Evolutionary conservation across 2,113 vertebrate species (phyloP).

Genomic region (Oplegnathus fasciatus): DNA sequence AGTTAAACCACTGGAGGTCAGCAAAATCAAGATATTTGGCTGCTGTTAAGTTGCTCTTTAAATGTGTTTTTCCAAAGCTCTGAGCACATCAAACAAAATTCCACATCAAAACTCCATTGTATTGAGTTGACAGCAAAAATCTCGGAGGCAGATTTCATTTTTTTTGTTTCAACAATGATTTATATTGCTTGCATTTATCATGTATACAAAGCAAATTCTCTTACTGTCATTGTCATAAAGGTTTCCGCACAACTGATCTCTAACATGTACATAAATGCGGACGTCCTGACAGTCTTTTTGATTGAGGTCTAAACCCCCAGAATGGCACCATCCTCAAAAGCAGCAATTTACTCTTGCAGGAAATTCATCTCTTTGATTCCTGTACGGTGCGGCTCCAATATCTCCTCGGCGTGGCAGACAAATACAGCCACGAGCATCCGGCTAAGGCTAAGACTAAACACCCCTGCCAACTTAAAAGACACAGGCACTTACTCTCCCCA

Average conservation of each 20-base stretch:
- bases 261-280: background rate
- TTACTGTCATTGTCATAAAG: background rate
- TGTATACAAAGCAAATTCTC: background rate
- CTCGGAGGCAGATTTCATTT: background rate
- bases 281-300: slow-evolving; percentile 14
- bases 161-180: background rate
- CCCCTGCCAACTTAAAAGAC: slow-evolving; percentile 75
- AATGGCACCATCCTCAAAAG: slow-evolving; percentile 46
- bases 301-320: slow-evolving; percentile 28
- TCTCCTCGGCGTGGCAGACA: slow-evolving; percentile 49
- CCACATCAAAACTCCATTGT: background rate
- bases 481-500: slow-evolving; percentile 75
- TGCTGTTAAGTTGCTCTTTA: background rate
- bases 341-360: slow-evolving; percentile 27
- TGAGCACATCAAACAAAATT: background rate
- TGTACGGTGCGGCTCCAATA: slow-evolving; percentile 45
- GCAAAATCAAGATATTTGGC: background rate
- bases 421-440: slow-evolving; percentile 69
- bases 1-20: background rate
- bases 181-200: background rate
- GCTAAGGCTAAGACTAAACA: slow-evolving; percentile 76
- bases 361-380: slow-evolving; percentile 65
- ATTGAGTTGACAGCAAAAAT: background rate
- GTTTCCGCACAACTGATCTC: background rate
- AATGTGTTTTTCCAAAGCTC: background rate